Evolutionary conservation across 2,888 invertebrate genomes (phyloP), one percentile per base, ranked within the genome.

Genomic region (Alcis repandata): DNA sequence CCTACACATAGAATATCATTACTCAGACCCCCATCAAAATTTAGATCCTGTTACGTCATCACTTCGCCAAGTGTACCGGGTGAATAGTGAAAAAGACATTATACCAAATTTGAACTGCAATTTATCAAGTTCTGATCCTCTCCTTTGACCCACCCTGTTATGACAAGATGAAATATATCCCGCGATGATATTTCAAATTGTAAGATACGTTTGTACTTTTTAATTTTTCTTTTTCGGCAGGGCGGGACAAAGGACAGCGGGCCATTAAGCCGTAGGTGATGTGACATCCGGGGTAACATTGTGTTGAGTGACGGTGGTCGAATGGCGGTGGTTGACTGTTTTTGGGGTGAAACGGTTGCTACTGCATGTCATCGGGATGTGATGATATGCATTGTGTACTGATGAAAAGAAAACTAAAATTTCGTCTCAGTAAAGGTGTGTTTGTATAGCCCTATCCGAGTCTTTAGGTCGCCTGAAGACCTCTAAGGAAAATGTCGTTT

Each of bases 71-170:
- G 77, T 78, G 81, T 76, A 75, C 72, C 43, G 43, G 63, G 69
- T 78, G 88, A 88, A 88, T 90, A 86, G 87, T 91, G 92, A 92
- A 92, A 92, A 91, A 93, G 92, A 93, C 92, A 93, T 93, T 92
- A 92, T 91, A 82, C 89, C 86, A 86, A 89, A 90, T 92, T 91
- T 86, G 84, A 91, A 91, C 84, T 88, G 89, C 91, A 91, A 93
- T 93, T 91, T 91, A 93, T 93, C 93, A 92, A 88, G 78, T 82
- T 79, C 79, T 81, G 88, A 89, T 88, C 90, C 89, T 76, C 79
- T 84, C 85, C 88, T 91, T 90, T 91, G 91, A 91, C 90, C 90
- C 89, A 86, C 87, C 82, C 82, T 93, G 91, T 93, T 93, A 92
- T 93, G 93, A 93, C 93, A 92, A 87, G 89, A 92, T 92, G 91